Evolutionary conservation across 2,888 invertebrate genomes (phyloP).

Genomic region (Harpalus rubripes): DNA sequence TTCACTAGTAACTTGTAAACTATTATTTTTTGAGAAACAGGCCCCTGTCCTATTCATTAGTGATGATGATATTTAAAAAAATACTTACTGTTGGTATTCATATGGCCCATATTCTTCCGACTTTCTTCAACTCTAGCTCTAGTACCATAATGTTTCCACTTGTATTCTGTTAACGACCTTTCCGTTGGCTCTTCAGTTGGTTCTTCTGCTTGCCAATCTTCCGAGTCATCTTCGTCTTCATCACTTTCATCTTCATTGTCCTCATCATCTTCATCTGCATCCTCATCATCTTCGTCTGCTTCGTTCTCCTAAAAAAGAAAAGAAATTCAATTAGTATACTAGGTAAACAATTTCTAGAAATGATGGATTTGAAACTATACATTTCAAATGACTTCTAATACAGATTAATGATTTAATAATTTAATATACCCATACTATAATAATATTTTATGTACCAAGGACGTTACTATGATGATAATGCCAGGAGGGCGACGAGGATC

Average conservation of each 20-base stretch:
- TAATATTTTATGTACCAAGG: no score
- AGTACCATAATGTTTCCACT: slow-evolving; percentile 76
- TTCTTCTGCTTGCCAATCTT: slow-evolving; percentile 74
- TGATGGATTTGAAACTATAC: no score
- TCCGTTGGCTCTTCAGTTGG: slow-evolving; percentile 71
- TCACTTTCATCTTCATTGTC: slow-evolving; percentile 75
- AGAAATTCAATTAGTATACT: background rate
- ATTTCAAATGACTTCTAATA: no score
- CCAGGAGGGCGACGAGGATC: no score
- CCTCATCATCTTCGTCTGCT: slow-evolving; percentile 75
- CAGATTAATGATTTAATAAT: no score
- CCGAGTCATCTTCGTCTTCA: slow-evolving; percentile 70
- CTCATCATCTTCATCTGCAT: slow-evolving; percentile 71
- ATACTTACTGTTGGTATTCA: slow-evolving; percentile 71
- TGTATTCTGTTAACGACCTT: slow-evolving; percentile 74
- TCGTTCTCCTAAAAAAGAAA: slow-evolving; percentile 67
- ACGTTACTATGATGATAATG: no score
- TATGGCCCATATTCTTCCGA: slow-evolving; percentile 72
- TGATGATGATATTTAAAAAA: background rate
- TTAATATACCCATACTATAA: no score
- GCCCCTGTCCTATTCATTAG: no score
- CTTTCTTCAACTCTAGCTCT: slow-evolving; percentile 74
- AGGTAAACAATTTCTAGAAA: no score
- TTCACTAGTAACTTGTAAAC: no score
- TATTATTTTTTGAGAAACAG: no score